These are phyloP conservation scores for Coregonus ussuriensis DNA, from an alignment of 2,797 vertebrate species.

Conservation along the genomic window DNA sequence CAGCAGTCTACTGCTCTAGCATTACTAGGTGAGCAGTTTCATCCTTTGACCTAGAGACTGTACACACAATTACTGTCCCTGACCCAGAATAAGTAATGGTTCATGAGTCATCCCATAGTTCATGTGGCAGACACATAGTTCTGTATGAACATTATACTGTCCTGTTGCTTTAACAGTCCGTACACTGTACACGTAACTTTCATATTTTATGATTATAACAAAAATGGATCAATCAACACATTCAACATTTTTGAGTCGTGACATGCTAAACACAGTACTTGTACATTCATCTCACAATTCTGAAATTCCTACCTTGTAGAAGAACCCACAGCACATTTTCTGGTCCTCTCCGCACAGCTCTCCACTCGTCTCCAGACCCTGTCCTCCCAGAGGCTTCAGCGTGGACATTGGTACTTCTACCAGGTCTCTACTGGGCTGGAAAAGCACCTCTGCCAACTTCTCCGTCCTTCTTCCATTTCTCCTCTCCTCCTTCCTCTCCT, in stretches of 20 bases:
- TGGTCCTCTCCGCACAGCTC: slow-evolving; percentile 86
- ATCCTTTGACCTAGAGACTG: slow-evolving; percentile 31
- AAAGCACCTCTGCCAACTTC: slow-evolving; percentile 76
- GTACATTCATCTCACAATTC: not conserved
- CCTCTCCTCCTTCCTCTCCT: slow-evolving; percentile 39
- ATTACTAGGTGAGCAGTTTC: slow-evolving; percentile 17
- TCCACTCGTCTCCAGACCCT: slow-evolving; percentile 63
- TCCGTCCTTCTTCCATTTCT: slow-evolving; percentile 47
- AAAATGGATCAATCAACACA: too few relatives aligned
- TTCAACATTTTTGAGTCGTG: too few relatives aligned
- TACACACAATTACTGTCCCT: slow-evolving; percentile 28
- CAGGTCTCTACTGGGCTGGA: slow-evolving; percentile 81
- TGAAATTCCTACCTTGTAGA: slow-evolving; percentile 86
- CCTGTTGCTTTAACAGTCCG: too few relatives aligned
- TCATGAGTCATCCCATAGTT: slow-evolving; percentile 35
- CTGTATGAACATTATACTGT: too few relatives aligned
- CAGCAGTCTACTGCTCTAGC: not conserved
- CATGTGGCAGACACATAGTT: slow-evolving; percentile 17
- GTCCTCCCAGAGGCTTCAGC: slow-evolving; percentile 76
- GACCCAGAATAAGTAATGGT: slow-evolving; percentile 33
- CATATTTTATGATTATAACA: too few relatives aligned
- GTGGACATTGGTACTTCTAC: slow-evolving; percentile 88
- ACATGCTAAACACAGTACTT: too few relatives aligned
- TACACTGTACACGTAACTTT: too few relatives aligned
- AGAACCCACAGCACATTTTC: slow-evolving; percentile 98